These are phyloP conservation scores for Cotesia congregata DNA, from an alignment of 2,888 invertebrate species.

Conservation along the genomic window DNA sequence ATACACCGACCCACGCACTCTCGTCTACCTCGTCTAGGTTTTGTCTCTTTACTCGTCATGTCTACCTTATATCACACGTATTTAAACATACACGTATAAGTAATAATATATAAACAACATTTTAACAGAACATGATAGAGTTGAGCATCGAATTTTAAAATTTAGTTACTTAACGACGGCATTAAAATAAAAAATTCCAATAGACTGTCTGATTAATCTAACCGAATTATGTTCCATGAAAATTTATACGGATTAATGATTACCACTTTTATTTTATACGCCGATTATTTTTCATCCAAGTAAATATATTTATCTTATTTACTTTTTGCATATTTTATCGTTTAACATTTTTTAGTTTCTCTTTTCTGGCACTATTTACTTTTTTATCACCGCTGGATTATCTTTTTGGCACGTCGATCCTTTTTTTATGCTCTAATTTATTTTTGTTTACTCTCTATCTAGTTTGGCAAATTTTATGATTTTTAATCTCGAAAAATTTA, in stretches of 20 bases:
- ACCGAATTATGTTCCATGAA: background rate
- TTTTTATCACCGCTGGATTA: too few relatives aligned
- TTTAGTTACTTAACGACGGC: constrained; percentile 34
- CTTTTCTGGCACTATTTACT: background rate
- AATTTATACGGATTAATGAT: constrained; percentile 14
- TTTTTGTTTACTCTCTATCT: too few relatives aligned
- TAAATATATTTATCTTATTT: background rate
- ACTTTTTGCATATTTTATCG: background rate
- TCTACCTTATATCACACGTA: background rate
- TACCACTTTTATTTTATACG: background rate
- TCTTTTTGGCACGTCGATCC: too few relatives aligned
- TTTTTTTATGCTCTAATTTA: too few relatives aligned
- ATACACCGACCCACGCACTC: constrained; percentile 32
- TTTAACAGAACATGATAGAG: background rate
- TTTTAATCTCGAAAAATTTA: too few relatives aligned
- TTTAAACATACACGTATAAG: background rate
- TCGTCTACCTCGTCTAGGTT: constrained; percentile 30
- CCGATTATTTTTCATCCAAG: background rate
- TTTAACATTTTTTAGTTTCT: background rate
- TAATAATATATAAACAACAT: background rate
- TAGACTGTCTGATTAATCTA: constrained; percentile 1
- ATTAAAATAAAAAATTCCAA: constrained; percentile 18
- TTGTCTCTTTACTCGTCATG: constrained; percentile 4
- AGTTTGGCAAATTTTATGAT: too few relatives aligned
- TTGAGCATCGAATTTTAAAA: constrained; percentile 24